These are phyloP conservation scores for Mactromeris polynyma DNA, from an alignment of 2,888 invertebrate species.

Conservation along the genomic window DNA sequence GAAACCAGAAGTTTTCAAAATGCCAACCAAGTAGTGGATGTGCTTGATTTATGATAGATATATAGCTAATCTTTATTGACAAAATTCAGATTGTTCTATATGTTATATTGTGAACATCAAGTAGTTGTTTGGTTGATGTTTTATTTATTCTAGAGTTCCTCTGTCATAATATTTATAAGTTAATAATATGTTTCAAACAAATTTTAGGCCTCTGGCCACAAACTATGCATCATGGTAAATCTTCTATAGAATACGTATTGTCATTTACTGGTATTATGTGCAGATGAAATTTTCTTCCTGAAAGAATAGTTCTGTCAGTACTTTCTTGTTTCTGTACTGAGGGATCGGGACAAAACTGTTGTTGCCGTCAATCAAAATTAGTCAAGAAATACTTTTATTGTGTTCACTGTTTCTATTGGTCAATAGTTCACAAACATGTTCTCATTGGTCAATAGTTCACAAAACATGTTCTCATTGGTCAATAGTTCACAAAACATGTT, in stretches of 20 bases:
- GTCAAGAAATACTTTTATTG: too few relatives aligned
- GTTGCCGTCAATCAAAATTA: too few relatives aligned
- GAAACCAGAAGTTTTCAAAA: conserved; percentile 34
- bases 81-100: conserved; percentile 10
- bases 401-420: too few relatives aligned
- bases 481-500: too few relatives aligned
- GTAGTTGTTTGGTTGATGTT: background rate
- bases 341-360: too few relatives aligned
- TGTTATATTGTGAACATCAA: background rate
- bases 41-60: conserved; percentile 32
- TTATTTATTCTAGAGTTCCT: background rate
- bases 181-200: background rate
- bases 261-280: background rate
- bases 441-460: too few relatives aligned
- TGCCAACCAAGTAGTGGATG: conserved; percentile 34
- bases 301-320: background rate
- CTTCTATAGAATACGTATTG: background rate
- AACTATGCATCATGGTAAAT: background rate
- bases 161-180: conserved; percentile 1
- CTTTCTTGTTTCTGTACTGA: too few relatives aligned
- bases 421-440: too few relatives aligned
- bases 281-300: background rate
- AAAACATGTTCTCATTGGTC: too few relatives aligned
- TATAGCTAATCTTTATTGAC: conserved; percentile 2
- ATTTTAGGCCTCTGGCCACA: background rate